Evolutionary conservation across 2,797 vertebrate species (phyloP).

Genomic region (Acipenser transmontanus): DNA sequence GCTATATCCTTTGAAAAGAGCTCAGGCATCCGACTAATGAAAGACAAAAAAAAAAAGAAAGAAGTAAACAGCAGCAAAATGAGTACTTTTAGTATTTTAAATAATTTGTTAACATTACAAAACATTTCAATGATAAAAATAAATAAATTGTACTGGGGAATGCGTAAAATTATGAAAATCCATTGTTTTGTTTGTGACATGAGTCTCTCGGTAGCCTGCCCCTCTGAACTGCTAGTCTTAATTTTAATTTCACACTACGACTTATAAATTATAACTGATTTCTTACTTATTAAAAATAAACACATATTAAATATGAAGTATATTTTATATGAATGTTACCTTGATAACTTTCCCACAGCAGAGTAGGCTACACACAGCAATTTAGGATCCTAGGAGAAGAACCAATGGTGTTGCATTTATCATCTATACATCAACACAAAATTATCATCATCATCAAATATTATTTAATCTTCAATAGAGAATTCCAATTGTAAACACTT

Average conservation of each 20-base stretch:
- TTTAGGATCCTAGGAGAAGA: slow-evolving; percentile 80
- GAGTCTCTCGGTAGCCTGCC: too few relatives aligned
- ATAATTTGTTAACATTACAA: neutral
- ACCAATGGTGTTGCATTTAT: neutral
- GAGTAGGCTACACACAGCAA: slow-evolving; percentile 90
- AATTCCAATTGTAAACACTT: too few relatives aligned
- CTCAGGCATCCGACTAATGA: slow-evolving; percentile 87
- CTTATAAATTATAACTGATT: too few relatives aligned
- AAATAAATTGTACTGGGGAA: too few relatives aligned
- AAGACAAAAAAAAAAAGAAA: slow-evolving; percentile 2
- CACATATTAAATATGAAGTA: neutral
- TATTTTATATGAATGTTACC: slow-evolving; percentile 51
- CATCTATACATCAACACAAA: neutral
- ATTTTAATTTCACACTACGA: too few relatives aligned
- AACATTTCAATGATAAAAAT: too few relatives aligned
- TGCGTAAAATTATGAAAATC: too few relatives aligned
- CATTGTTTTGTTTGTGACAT: too few relatives aligned
- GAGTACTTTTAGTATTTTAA: too few relatives aligned
- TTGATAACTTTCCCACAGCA: slow-evolving; percentile 92
- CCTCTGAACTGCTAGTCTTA: too few relatives aligned
- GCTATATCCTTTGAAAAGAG: slow-evolving; percentile 97
- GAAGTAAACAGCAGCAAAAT: neutral
- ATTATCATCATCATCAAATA: neutral
- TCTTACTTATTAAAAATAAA: neutral
- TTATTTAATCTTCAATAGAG: neutral